Base-by-base conservation (phyloP, 2,888 invertebrate species). In the Drosophila kambysellisi region DNA sequence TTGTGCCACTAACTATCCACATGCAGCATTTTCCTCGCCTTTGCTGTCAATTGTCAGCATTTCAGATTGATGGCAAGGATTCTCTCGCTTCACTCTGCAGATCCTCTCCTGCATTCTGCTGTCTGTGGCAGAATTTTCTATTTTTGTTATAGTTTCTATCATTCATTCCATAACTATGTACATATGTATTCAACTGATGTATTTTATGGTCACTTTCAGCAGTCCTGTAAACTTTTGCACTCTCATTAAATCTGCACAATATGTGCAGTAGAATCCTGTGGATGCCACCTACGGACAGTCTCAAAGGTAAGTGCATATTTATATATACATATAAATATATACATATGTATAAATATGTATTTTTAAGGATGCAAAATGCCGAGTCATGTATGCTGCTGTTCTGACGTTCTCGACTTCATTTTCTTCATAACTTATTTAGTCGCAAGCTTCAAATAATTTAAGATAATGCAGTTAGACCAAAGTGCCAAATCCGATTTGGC, bases 11-110 rank as follows among this genome's bases (percentile, higher is more conserved):
- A 74, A 53, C 67, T 72, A 51, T 65, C 32, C 66, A 56, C 70
- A 63, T 69, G 62, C 54, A 63, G 43, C 69, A 70, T 71, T 74
- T 74, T 71, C 37, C 61, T 76, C 68, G 64, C 70, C 70, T 65
- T 72, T 70, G 76, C 76, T 79, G 84, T 75, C 90, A 90, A 90
- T 88, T 88, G 90, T 82, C 89, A 89, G 70, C 78, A 72, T 82
- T 87, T 72, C 56, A 73, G 75, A 89, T 89, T 90, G 90, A 64
- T 51, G 56, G 43, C 53, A 72, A 32, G 51, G 37, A 39, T 30
- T 20, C 56, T 20, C 56, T 25, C 9, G 2, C 50, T 48, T 33
- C 43, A 7, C 30, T 37, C 30, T 32, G 43, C 20, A 43, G 20
- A 50, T 15, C 17, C 37, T 1, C 7, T 3, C 17, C 17, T 7